Conservation (phyloP, 2,797 vertebrate species). For the Rhabdomys pumilio region DNA sequence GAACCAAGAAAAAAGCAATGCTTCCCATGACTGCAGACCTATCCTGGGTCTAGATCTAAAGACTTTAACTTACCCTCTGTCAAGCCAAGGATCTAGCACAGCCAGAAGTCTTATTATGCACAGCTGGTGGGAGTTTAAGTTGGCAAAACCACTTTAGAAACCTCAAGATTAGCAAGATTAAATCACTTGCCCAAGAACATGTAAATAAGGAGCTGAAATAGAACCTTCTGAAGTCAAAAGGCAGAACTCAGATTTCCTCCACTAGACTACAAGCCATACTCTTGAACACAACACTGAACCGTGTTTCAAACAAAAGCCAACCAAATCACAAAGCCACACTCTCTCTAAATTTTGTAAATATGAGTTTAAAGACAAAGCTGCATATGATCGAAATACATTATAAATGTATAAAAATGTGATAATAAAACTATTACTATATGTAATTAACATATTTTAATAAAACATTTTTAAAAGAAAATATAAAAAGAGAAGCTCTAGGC, state of each 20-base stretch:
- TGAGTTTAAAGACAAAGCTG: conserved; percentile 35
- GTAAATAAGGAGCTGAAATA: conserved; percentile 48
- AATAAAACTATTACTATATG: background rate
- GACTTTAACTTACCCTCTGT: conserved; percentile 42
- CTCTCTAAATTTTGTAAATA: conserved; percentile 11
- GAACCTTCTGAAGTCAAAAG: conserved; percentile 63
- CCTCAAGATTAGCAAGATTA: conserved; percentile 48
- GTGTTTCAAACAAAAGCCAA: background rate
- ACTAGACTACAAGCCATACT: background rate
- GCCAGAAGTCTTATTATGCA: conserved; percentile 13
- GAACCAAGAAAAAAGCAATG: background rate
- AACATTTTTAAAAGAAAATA: background rate
- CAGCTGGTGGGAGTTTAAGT: background rate
- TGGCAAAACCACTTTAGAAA: conserved; percentile 34
- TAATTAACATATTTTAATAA: background rate
- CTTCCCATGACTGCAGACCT: background rate
- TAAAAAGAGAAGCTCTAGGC: background rate
- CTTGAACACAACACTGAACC: background rate
- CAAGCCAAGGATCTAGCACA: conserved; percentile 4
- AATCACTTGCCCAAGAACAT: conserved; percentile 39
- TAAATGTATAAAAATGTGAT: background rate
- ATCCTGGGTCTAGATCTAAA: conserved; percentile 45
- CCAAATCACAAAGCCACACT: background rate
- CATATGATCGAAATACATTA: background rate
- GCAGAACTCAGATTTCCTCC: conserved; percentile 24